Conservation (phyloP, 2,888 invertebrate genomes). For the Macaria notata region DNA sequence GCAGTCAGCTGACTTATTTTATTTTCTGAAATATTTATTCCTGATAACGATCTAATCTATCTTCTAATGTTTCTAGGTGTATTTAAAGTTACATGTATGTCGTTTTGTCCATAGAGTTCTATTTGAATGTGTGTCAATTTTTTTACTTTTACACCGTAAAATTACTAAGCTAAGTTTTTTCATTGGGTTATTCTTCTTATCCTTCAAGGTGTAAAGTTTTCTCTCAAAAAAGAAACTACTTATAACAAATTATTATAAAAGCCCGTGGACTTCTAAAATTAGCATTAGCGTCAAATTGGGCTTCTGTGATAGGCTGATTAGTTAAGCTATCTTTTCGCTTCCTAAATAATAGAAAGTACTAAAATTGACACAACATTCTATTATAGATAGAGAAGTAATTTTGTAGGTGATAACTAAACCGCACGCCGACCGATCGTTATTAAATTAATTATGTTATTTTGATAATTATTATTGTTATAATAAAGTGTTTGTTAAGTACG, state of each 20-base stretch:
- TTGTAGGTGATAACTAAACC: slow-evolving; percentile 35
- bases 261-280: too few species aligned
- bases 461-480: slow-evolving; percentile 75
- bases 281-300: too few species aligned
- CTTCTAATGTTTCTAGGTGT: slow-evolving; percentile 3
- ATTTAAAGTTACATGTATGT: neutral
- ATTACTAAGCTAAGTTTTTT: too few species aligned
- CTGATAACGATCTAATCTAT: neutral
- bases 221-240: too few species aligned
- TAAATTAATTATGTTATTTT: slow-evolving; percentile 65
- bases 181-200: too few species aligned
- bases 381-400: slow-evolving; percentile 24
- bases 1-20: neutral
- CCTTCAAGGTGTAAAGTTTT: too few species aligned
- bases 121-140: slow-evolving; percentile 9
- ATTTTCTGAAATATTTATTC: slow-evolving; percentile 3
- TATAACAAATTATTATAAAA: too few species aligned
- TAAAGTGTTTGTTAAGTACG: slow-evolving; percentile 79
- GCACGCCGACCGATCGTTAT: slow-evolving; percentile 54
- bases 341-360: too few species aligned
- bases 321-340: too few species aligned
- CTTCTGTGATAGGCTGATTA: too few species aligned
- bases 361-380: neutral
- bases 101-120: slow-evolving; percentile 4
- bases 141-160: neutral